Base-by-base conservation (phyloP, 2,888 invertebrate species). In the Agrypnus murinus region DNA sequence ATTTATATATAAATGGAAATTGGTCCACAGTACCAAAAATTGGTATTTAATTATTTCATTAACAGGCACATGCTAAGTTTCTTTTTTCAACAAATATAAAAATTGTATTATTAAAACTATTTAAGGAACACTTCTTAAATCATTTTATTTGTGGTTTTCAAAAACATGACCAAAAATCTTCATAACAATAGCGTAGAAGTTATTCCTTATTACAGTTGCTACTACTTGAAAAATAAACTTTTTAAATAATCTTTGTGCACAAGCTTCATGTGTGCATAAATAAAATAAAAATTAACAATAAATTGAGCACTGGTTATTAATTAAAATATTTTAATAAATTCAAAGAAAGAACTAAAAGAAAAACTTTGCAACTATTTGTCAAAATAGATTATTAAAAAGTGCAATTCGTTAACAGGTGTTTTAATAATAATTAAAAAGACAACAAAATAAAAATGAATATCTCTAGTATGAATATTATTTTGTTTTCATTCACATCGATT, bases 361-460 rank as follows among this genome's bases (percentile, higher is more conserved):
- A 43, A 69, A 74, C 72, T 67, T 46, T 77, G 68, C 71, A 65
- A 46, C 68, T 15, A 65, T 65, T 62, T 62, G 69, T 59, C 65
- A 60, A 72, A 62, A 19, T 59, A 58, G 12, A 48, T 25, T n/a
- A n/a, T n/a, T n/a, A n/a, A 32, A 55, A 55, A 55, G 70, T 70
- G 70, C 70, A 45, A 2, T 60, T 64, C 36, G 32, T 48, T 65
- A 70, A 70, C 70, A 50, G 57, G 70, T 70, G 70, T 64, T 59
- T 10, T 8, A 1, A 45, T 10, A n/a, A 25, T 25, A 2, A 2
- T 25, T 25, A 25, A 25, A 25, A 25, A 25, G 25, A 25, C 25
- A 25, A 1, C 1, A 46, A 1, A 60, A 60, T 34, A 60, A 43
- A 53, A 63, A 64, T 40, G 14, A 46, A 32, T 25, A 25, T 25